Evolutionary conservation across 2,113 vertebrate species (phyloP), one percentile per base, ranked within the genome.

Genomic region (Hyla sarda): DNA sequence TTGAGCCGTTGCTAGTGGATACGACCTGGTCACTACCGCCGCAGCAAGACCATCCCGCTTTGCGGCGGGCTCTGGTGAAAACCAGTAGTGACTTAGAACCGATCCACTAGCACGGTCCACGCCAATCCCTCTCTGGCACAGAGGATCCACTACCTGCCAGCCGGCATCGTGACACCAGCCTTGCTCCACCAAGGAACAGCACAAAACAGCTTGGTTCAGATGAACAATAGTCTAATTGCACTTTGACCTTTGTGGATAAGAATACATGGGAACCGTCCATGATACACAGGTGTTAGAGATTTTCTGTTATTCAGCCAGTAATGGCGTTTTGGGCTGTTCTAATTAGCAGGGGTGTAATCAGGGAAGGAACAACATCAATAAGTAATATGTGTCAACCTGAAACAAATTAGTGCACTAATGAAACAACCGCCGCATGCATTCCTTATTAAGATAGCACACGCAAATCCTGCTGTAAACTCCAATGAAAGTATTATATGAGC

Each of bases 401-500:
- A 83, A 84, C 82, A 84, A 84, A 84, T 76, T 84, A 84, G 73
- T 56, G 14, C 67, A 58, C 67, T 56, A 83, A 72, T 83, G 45
- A 83, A 83, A 76, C 56, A 84, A 76, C 54, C 2, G 5, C 54
- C 2, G 5, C 72, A 65, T 25, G 32, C 54, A 76, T 84, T 84
- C 73, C 28, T 47, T 50, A 50, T 50, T 76, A 84, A 76, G 52
- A 65, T 28, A 10, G 14, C 41, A 73, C 82, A 74, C 56, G 54
- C 52, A 74, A 84, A 84, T 84, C 72, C 56, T 23, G 16, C 82
- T 84, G 86, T 82, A 21, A 23, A 28, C 80, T 89, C 86, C 85
- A 84, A 88, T 82, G 30, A 88, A 93, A 90, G 76, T 76, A 89
- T 83, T 82, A 79, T 82, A 84, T 87, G 87, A 89, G 86, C 65